Evolutionary conservation across 2,888 invertebrate genomes (phyloP).

Genomic region (Pandemis heparana): DNA sequence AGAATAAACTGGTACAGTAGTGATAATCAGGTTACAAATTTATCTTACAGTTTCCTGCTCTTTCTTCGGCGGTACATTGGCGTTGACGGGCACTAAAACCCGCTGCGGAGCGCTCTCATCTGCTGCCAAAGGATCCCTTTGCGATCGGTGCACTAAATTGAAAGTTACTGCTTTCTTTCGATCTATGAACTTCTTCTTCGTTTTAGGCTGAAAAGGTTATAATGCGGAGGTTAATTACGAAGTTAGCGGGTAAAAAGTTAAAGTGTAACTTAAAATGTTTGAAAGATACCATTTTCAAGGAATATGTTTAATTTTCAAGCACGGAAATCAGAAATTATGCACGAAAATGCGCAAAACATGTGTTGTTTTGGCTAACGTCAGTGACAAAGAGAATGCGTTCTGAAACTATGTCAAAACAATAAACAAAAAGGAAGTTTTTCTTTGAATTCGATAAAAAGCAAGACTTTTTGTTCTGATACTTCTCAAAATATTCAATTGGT

Average conservation of each 20-base stretch:
- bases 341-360: constrained; percentile 61
- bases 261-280: background rate
- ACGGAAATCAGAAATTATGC: constrained; percentile 4
- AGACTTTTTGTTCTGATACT: background rate
- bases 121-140: constrained; percentile 95
- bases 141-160: constrained; percentile 96
- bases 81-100: constrained; percentile 90
- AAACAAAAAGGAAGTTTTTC: background rate
- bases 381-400: constrained; percentile 42
- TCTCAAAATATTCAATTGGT: background rate
- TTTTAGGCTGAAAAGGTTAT: constrained; percentile 85
- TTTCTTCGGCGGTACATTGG: constrained; percentile 71
- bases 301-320: background rate
- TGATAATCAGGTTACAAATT: constrained; percentile 18
- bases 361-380: constrained; percentile 66
- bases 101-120: constrained; percentile 96
- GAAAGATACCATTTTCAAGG: constrained; percentile 36
- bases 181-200: constrained; percentile 94
- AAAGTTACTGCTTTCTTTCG: constrained; percentile 96
- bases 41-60: constrained; percentile 76
- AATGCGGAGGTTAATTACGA: constrained; percentile 17
- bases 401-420: background rate
- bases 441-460: background rate
- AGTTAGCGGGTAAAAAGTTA: background rate
- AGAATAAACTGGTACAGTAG: background rate